Evolutionary conservation across 2,888 invertebrate species (phyloP), one percentile per base, ranked within the genome.

Genomic region (Nomada fabriciana): DNA sequence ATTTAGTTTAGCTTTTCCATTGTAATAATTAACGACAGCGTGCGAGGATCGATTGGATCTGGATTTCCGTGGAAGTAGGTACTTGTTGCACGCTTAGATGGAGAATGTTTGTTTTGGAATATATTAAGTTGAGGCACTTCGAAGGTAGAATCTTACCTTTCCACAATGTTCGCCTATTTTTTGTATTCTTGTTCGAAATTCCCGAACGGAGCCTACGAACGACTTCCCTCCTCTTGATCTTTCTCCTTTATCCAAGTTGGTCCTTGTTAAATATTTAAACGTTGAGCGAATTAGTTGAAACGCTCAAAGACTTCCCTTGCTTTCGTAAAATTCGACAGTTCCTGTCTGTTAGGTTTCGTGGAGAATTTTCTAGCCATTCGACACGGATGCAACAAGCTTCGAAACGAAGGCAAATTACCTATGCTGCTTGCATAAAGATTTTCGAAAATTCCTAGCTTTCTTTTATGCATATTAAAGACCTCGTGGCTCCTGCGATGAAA

Each of bases 381-480:
- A 76, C 65, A 70, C 64, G 61, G 67, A 71, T 60, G 36, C 47
- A 74, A 69, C 60, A 25, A 52, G 52, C 36, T 60, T 60, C 57
- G 57, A 53, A 69, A 50, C 36, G 64, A 60, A 69, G 42, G 67
- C 18, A 59, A 68, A 63, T 70, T 52, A 7, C 47, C 50, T 47
- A 71, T 63, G 79, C 57, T 18, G 3, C 15, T 13, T 18, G 75
- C 68, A 72, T 80, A 55, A 61, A 64, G 67, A 69, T 80, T 80
- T 80, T 75, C 52, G 57, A 59, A 52, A 81, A 68, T 42, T 23
- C 18, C 59, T 36, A 18, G 52, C 73, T 74, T 72, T 74, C 82
- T 71, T 82, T 82, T 82, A 75, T 71, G 53, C 81, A 71, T 73
- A 74, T 71, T 72, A 42, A 82, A 57, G 61, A 55, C 76, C 15